Base-by-base conservation (phyloP, 2,888 invertebrate species). In the Pantelozetes paolii region DNA sequence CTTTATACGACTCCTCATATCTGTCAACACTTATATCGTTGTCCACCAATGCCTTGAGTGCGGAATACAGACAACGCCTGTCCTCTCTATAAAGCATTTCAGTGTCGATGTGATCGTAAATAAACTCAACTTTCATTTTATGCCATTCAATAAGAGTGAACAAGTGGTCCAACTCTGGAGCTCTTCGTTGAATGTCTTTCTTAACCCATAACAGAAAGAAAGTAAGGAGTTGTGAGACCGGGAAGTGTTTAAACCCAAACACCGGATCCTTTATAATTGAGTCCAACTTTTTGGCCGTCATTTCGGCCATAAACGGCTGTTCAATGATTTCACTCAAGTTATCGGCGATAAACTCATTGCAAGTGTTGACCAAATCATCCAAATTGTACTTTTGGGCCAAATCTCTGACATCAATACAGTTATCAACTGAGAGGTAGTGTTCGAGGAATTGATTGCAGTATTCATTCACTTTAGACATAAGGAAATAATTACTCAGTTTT, bases 401-500 rank as follows among this genome's bases (percentile, higher is more conserved):
- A 82, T 92, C 75, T 72, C 79, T 80, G 54, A 82, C 81, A 45
- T 94, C 94, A 80, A 95, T 86, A 75, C 91, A 91, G 85, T 95
- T 95, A 45, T 90, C 88, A 67, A 89, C 88, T 83, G 92, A 90
- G 74, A 95, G 84, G 84, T 94, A 92, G 79, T 89, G 87, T 79
- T 89, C 89, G 72, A 95, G 85, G 83, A 90, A 94, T 80, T 89
- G 89, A 75, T 91, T 89, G 82, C 94, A 94, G 9, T 90, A 89
- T 73, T 87, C 86, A 20, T 94, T 90, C 57, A 90, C 88, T 82
- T 93, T 93, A 78, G 89, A 87, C 67, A 95, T 84, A 82, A 92
- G 90, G 76, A 95, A 84, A 94, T 95, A 94, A 82, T 94, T 94
- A 59, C 94, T 92, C 64, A 93, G 92, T 77, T 90, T 88, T 79